These are phyloP conservation scores for Collichthys lucidus DNA, from an alignment of 2,113 vertebrate genomes.

Conservation along the genomic window DNA sequence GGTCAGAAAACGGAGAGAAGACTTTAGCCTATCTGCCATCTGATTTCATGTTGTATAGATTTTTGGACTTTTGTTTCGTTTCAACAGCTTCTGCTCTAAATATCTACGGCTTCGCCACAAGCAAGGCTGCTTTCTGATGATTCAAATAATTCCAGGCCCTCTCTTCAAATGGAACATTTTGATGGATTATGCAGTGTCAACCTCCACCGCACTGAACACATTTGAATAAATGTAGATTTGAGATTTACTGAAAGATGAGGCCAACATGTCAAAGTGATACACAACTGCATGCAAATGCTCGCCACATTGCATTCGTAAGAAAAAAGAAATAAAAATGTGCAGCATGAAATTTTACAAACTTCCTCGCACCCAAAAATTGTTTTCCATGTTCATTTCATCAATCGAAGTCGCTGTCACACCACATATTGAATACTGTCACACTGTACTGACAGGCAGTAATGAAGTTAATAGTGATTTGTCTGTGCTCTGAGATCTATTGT, in stretches of 20 bases:
- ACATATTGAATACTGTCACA: slow-evolving; percentile 9
- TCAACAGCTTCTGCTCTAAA: slow-evolving; percentile 29
- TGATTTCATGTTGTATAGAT: slow-evolving; percentile 32
- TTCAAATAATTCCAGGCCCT: slow-evolving; percentile 68
- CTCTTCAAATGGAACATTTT: slow-evolving; percentile 76
- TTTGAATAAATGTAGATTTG: slow-evolving; percentile 82
- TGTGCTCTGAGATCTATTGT: slow-evolving; percentile 30
- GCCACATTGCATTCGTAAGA: slow-evolving; percentile 32
- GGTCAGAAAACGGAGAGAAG: slow-evolving; percentile 13
- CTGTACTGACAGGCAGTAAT: slow-evolving; percentile 53
- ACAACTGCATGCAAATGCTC: slow-evolving; percentile 76
- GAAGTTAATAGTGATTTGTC: slow-evolving; percentile 48
- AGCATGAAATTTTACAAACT: slow-evolving; percentile 43
- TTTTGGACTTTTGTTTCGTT: slow-evolving; percentile 25
- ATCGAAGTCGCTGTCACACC: slow-evolving; percentile 39
- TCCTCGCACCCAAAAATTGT: slow-evolving; percentile 20
- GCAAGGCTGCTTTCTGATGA: slow-evolving; percentile 67
- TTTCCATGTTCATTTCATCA: slow-evolving; percentile 48
- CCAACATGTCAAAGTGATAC: slow-evolving; percentile 76
- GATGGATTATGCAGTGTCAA: slow-evolving; percentile 79
- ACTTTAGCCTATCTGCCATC: neutral
- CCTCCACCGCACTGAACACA: slow-evolving; percentile 63
- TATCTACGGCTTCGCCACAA: slow-evolving; percentile 40
- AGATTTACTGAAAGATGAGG: slow-evolving; percentile 75
- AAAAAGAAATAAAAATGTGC: too few relatives aligned